These are phyloP conservation scores for Catharus ustulatus DNA, from an alignment of 2,797 vertebrate genomes.

Conservation along the genomic window DNA sequence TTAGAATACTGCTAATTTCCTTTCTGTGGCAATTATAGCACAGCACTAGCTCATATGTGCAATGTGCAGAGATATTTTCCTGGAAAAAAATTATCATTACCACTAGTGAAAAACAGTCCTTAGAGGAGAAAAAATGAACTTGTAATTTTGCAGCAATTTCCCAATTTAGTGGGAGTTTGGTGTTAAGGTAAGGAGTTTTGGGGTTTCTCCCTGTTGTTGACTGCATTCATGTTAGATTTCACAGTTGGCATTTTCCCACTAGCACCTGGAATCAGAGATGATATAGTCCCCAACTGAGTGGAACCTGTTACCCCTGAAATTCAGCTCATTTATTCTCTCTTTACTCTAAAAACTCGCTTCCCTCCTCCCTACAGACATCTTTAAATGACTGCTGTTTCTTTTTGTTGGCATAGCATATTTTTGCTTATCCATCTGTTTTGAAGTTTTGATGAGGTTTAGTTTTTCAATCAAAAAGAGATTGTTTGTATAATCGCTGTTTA, in stretches of 20 bases:
- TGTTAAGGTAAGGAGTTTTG: neutral
- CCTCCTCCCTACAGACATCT: slow-evolving; percentile 30
- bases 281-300: neutral
- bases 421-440: slow-evolving; percentile 64
- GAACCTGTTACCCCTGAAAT: slow-evolving; percentile 56
- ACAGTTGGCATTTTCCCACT: neutral
- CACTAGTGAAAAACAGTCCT: slow-evolving; percentile 11
- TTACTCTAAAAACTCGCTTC: neutral
- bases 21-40: slow-evolving; percentile 64
- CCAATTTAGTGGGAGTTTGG: neutral
- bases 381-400: slow-evolving; percentile 40
- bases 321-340: slow-evolving; percentile 33
- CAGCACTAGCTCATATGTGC: slow-evolving; percentile 46
- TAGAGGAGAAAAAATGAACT: slow-evolving; percentile 16
- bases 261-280: neutral
- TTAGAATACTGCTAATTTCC: slow-evolving; percentile 76
- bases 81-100: neutral
- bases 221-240: neutral
- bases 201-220: neutral
- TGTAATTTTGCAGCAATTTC: slow-evolving; percentile 11
- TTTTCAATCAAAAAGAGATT: slow-evolving; percentile 56
- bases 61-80: slow-evolving; percentile 29
- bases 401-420: slow-evolving; percentile 57
- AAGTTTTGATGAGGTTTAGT: slow-evolving; percentile 58
- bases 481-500: slow-evolving; percentile 48